Base-by-base conservation (phyloP, 2,797 vertebrate genomes). In the Pyrocephalus nanus region DNA sequence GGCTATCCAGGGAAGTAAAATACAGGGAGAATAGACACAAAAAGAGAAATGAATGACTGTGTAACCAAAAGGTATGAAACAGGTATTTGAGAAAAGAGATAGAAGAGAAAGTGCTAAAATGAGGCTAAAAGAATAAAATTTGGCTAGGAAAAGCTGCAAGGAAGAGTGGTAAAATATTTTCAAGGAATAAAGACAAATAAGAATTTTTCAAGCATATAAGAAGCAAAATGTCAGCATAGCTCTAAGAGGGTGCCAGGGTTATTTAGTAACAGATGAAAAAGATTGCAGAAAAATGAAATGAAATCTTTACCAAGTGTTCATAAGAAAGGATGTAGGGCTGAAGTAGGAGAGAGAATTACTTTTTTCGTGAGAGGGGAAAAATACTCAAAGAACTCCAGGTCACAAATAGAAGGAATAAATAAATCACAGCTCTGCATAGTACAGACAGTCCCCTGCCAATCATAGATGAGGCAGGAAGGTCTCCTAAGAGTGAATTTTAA, bases 231-330 rank as follows among this genome's bases (percentile, higher is more conserved):
- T 95, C 92, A 96, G 38, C 9, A 50, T 47, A 78, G 83, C 77
- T 89, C 87, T 54, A 67, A 86, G 36, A 88, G 66, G 95, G 45
- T 47, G 42, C 45, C 64, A 55, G 26, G 88, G 71, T 92, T 96
- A 93, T 94, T 96, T 90, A 91, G 70, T 85, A 91, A 72, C 42
- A 74, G 84, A 92, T 76, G 67, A 90, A 92, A 92, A 82, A 91
- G 86, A 96, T 43, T 76, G 78, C 64, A 96, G 88, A 95, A 97
- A 96, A 92, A 54, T 48, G 54, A 95, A 91, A 93, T 90, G 54
- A 95, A 96, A 93, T 96, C 87, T 91, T 92, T 83, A 72, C 50
- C 94, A 74, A 90, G 72, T 62, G 40, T 95, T 97, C 71, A 58
- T 91, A 78, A 81, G 72, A 94, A 96, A 93, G 69, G 23, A 82